Evolutionary conservation across 2,113 vertebrate genomes (phyloP), one percentile per base, ranked within the genome.

Genomic region (Pyxicephalus adspersus): DNA sequence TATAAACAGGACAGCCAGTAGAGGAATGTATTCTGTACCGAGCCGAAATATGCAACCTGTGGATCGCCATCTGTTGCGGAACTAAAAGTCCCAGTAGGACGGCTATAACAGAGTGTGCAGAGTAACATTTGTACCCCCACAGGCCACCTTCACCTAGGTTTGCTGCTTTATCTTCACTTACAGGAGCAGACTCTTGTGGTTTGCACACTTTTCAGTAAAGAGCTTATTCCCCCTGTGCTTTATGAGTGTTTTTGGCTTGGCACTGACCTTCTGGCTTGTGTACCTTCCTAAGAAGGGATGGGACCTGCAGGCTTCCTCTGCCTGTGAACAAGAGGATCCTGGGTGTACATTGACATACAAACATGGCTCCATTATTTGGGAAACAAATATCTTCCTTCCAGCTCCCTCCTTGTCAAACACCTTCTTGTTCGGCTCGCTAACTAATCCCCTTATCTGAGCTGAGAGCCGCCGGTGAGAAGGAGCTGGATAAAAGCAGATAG

Each of bases 381-480:
- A 93, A 92, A 94, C 91, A 94, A 94, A 89, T 87, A 88, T 86
- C 86, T 92, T 91, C 90, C 92, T 91, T 64, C n/a, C 87, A 88
- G 88, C 90, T 89, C 89, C 87, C 87, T 87, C 87, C 38, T 84
- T 85, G 57, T 89, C 88, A 88, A 85, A 83, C 90, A 88, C 92
- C 87, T 91, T 91, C 92, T 92, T 93, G 92, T 93, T 91, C 88
- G 91, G 91, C 90, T 89, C 89, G 80, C 88, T 80, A 86, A 88
- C 93, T 94, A 94, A 94, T 94, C 93, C 93, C 92, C 92, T 94
- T 94, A 94, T 91, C 88, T 0, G 89, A 66, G 92, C 89, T 87
- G 91, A 92, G 92, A 91, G 91, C 86, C 84, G 87, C 89, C 86
- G 80, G 88, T 84, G 88, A 89, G 91, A 91, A 89, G 82, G 81